Conservation (phyloP, 2,113 vertebrate species). For the Myocastor coypus region DNA sequence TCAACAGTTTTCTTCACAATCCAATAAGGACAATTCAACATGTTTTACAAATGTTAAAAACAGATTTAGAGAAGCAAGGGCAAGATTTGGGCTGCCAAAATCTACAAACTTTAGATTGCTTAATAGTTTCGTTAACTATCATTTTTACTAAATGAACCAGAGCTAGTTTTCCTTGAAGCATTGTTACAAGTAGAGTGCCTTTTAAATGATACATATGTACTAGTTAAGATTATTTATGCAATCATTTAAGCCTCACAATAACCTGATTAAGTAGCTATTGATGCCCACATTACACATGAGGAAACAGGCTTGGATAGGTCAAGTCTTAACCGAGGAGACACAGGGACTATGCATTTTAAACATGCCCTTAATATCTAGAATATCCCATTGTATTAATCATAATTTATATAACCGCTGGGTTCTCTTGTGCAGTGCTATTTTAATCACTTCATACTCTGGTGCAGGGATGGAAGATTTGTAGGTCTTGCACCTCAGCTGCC, state of each 20-base stretch:
- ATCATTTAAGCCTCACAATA: constrained; percentile 9
- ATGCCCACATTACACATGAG: constrained; percentile 8
- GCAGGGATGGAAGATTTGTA: neutral
- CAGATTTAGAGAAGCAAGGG: neutral
- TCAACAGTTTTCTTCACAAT: constrained; percentile 43
- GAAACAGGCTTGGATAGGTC: neutral
- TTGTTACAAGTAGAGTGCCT: neutral
- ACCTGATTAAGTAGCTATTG: constrained; percentile 12
- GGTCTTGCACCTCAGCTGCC: neutral
- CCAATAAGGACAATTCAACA: neutral
- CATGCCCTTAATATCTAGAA: neutral
- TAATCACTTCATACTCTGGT: neutral
- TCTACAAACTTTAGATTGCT: constrained; percentile 1
- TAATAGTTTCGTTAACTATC: constrained; percentile 24
- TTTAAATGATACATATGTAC: constrained; percentile 48
- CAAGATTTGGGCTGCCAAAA: constrained; percentile 14
- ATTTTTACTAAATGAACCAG: constrained; percentile 39
- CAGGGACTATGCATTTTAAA: neutral
- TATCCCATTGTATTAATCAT: neutral
- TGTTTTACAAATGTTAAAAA: constrained; percentile 38
- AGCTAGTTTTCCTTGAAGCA: constrained; percentile 24
- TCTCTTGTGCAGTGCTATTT: neutral
- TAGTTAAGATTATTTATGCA: constrained; percentile 15
- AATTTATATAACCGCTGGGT: neutral
- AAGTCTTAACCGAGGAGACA: neutral